These are phyloP conservation scores for Aspiorhynchus laticeps DNA, from an alignment of 2,113 vertebrate species.

Conservation along the genomic window DNA sequence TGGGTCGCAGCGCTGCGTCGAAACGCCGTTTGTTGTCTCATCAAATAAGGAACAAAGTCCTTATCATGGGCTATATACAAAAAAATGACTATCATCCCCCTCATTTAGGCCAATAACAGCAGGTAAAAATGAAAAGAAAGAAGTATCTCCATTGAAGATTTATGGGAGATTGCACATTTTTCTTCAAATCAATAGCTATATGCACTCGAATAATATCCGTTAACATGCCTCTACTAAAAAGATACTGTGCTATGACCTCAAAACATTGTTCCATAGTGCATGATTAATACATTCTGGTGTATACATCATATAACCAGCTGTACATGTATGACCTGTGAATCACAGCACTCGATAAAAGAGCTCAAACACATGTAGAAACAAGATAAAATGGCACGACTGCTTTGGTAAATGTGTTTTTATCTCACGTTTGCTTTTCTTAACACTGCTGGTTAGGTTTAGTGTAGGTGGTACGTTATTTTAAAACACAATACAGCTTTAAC, in stretches of 20 bases:
- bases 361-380: background rate
- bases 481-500: background rate
- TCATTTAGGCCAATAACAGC: slow-evolving; percentile 44
- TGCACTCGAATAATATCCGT: background rate
- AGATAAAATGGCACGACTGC: background rate
- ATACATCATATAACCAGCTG: background rate
- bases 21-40: slow-evolving; percentile 43
- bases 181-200: background rate
- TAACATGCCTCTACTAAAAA: too few species aligned
- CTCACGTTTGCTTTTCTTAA: background rate
- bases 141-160: background rate
- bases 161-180: slow-evolving; percentile 16
- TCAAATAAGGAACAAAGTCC: slow-evolving; percentile 31
- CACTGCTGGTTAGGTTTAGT: background rate
- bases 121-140: slow-evolving; percentile 30
- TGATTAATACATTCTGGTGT: background rate
- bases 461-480: background rate
- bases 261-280: background rate
- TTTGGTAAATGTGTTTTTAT: background rate
- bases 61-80: slow-evolving; percentile 32
- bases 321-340: background rate
- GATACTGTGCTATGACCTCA: background rate
- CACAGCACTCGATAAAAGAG: background rate
- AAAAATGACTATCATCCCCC: slow-evolving; percentile 14
- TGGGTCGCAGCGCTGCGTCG: background rate